Percentiles rank a stretch among this genome's conserved stretches.
phyloP scores from a whole-genome alignment of 1,140 invertebrate genomes.

The Sinella curviseta region DNA sequence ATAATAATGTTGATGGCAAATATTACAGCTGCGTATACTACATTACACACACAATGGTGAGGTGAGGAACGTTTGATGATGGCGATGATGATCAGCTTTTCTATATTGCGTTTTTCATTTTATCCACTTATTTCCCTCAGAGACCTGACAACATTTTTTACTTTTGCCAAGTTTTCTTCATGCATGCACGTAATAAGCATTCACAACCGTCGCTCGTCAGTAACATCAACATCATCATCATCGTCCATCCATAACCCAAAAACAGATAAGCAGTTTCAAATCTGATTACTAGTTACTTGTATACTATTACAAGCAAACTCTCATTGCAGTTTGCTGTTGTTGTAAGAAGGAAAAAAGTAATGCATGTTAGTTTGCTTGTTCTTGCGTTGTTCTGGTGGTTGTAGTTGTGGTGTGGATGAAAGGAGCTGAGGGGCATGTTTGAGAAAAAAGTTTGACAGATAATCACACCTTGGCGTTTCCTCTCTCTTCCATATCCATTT shows the following conservation, averaged over 20 bases:
- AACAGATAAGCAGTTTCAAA: background rate
- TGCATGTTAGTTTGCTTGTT: too few species aligned
- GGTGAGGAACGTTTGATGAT: background rate
- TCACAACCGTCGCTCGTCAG: too few species aligned
- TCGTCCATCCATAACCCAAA: conserved; percentile 20
- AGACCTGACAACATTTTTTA: background rate
- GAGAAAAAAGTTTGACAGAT: conserved; percentile 20
- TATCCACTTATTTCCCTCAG: conserved; percentile 12
- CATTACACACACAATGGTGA: too few species aligned
- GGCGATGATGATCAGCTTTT: background rate
- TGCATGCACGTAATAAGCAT: background rate
- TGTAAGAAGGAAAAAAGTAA: too few species aligned
- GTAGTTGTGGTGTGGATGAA: background rate
- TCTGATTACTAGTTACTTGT: background rate
- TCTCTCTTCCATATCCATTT: background rate
- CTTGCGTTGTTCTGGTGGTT: too few species aligned
- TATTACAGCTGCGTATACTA: too few species aligned
- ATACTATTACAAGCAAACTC: background rate
- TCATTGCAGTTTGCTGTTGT: background rate
- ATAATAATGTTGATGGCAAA: conserved; percentile 17
- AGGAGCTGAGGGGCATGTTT: conserved; percentile 13
- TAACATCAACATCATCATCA: background rate
- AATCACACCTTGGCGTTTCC: conserved; percentile 25
- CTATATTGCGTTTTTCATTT: background rate
- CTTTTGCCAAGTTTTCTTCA: background rate